These are phyloP conservation scores for Liasis olivaceus DNA, from an alignment of 2,797 vertebrate genomes.

Conservation along the genomic window DNA sequence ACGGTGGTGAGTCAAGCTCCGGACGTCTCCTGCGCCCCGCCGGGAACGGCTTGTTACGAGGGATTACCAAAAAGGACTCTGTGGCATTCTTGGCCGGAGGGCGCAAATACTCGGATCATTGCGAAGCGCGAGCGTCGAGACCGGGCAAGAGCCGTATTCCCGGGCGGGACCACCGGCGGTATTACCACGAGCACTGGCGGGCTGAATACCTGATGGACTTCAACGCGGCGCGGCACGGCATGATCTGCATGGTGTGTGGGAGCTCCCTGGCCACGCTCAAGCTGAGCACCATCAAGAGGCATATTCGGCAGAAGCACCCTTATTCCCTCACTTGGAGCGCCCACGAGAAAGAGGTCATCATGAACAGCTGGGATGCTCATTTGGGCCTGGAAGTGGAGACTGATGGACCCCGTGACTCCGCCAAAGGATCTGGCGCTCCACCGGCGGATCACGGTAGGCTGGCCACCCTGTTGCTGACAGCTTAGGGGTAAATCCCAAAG, in stretches of 20 bases:
- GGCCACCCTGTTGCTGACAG: too few species aligned
- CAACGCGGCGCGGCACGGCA: slow-evolving; percentile 86
- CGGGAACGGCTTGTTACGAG: slow-evolving; percentile 49
- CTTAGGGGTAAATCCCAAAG: too few species aligned
- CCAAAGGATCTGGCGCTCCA: accelerated
- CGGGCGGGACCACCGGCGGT: slow-evolving; percentile 89
- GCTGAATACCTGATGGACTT: slow-evolving; percentile 95
- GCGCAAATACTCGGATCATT: slow-evolving; percentile 70
- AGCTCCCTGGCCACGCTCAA: slow-evolving; percentile 91
- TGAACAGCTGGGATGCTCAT: slow-evolving; percentile 90
- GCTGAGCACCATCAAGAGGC: slow-evolving; percentile 93
- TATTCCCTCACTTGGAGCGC: slow-evolving; percentile 89
- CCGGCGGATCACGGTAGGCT: neutral
- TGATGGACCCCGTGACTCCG: slow-evolving; percentile 34
- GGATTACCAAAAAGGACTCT: slow-evolving; percentile 1
- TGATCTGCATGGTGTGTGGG: slow-evolving; percentile 97
- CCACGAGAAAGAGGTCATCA: slow-evolving; percentile 89
- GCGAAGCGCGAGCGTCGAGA: slow-evolving; percentile 80
- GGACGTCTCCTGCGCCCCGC: slow-evolving; percentile 61
- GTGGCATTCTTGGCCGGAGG: neutral
- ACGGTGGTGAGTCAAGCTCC: slow-evolving; percentile 79
- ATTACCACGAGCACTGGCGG: slow-evolving; percentile 94
- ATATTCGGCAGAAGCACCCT: slow-evolving; percentile 91
- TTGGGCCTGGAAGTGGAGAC: slow-evolving; percentile 76
- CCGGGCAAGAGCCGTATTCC: slow-evolving; percentile 86